phyloP scores from a whole-genome alignment of 2,888 invertebrate species.

The Amblyjoppa fuscipennis region DNA sequence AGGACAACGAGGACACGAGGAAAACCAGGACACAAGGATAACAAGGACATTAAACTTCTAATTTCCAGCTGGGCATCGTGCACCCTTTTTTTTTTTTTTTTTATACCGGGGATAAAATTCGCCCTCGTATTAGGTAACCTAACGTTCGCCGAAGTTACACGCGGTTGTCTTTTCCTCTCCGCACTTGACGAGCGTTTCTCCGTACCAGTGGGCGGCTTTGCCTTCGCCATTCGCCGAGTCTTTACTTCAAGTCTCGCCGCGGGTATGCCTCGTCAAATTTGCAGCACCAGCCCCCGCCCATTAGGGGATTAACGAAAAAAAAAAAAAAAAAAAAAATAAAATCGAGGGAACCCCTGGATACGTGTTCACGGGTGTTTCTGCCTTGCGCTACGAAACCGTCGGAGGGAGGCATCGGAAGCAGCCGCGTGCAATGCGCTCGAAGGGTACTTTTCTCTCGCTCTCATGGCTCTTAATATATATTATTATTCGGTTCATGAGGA shows the following conservation, averaged over 20 bases:
- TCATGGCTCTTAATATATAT: constrained; percentile 63
- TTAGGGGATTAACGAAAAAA: constrained; percentile 51
- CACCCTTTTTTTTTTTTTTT: not conserved
- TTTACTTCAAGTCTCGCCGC: constrained; percentile 45
- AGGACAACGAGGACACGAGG: too few species aligned
- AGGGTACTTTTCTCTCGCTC: constrained; percentile 44
- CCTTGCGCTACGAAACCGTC: not conserved
- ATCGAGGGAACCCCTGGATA: not conserved
- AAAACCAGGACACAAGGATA: too few species aligned
- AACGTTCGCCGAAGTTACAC: constrained; percentile 30
- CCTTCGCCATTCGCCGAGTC: constrained; percentile 16
- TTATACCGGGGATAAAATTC: constrained; percentile 2
- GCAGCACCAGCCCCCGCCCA: constrained; percentile 48
- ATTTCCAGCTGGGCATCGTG: not conserved
- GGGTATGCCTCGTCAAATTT: constrained; percentile 64
- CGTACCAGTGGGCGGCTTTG: not conserved
- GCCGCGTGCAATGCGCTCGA: constrained; percentile 47
- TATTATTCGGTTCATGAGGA: constrained; percentile 56
- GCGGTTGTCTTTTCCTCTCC: constrained; percentile 21
- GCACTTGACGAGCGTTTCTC: constrained; percentile 35
- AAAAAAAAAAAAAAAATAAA: not conserved
- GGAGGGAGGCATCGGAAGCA: constrained; percentile 46
- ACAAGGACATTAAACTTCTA: not conserved
- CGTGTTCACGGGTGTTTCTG: not conserved
- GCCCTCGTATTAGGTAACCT: constrained; percentile 30